Percentiles rank a stretch among this genome's conserved stretches.
These are phyloP conservation scores for Nomia melanderi DNA, from an alignment of 1,140 invertebrate species.

Conservation along the genomic window DNA sequence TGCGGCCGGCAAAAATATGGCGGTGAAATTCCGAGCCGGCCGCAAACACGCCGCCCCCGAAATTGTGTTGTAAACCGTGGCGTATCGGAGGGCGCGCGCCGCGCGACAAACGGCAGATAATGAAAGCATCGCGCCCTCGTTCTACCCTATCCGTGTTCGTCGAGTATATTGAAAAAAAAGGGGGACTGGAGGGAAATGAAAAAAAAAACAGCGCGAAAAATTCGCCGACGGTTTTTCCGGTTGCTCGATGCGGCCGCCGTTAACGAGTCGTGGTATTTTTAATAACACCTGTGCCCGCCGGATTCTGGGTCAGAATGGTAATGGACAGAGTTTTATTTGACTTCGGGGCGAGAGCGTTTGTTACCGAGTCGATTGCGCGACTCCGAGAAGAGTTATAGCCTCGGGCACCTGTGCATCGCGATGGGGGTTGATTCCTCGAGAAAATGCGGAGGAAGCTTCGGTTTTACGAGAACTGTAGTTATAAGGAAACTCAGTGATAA, in stretches of 20 bases:
- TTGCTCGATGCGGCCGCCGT: not conserved
- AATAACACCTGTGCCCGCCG: not conserved
- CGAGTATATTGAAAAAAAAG: slow-evolving; percentile 24
- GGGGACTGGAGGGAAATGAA: not conserved
- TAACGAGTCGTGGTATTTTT: not conserved
- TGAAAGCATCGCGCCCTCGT: slow-evolving; percentile 10
- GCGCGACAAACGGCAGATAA: slow-evolving; percentile 41
- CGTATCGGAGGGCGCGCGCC: not conserved
- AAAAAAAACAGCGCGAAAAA: slow-evolving; percentile 7
- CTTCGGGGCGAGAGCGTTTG: not conserved
- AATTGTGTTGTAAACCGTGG: slow-evolving; percentile 49
- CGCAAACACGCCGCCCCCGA: slow-evolving; percentile 16
- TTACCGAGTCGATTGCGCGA: not conserved
- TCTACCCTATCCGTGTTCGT: not conserved
- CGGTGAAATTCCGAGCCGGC: slow-evolving; percentile 50
- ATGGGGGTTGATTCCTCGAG: too few relatives aligned
- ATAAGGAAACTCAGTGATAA: too few relatives aligned
- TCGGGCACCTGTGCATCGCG: too few relatives aligned
- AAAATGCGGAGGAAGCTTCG: too few relatives aligned
- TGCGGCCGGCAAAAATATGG: slow-evolving; percentile 64
- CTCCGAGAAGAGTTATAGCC: not conserved
- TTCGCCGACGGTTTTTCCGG: not conserved
- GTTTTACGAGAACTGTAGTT: too few relatives aligned
- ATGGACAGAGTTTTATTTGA: slow-evolving; percentile 2
- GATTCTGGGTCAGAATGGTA: not conserved